Percentiles rank a stretch among this genome's conserved stretches.
phyloP scores from a whole-genome alignment of 2,113 vertebrate species.

The Oncorhynchus gorbuscha region DNA sequence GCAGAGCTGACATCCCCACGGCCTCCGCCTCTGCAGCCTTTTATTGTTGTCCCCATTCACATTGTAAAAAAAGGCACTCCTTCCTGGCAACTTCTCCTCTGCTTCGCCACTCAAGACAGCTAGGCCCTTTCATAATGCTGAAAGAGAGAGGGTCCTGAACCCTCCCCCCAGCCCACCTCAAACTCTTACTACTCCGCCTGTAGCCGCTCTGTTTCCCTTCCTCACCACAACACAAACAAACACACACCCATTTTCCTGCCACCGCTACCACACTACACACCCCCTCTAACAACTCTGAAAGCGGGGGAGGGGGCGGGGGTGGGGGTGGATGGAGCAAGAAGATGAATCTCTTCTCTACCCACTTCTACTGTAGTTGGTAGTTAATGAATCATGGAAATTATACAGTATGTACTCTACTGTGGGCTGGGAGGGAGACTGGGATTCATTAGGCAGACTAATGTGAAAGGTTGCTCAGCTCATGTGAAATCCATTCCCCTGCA shows the following conservation, averaged over 20 bases:
- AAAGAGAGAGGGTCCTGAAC: constrained; percentile 50
- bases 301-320: background rate
- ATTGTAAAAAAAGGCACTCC: constrained; percentile 65
- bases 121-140: constrained; percentile 52
- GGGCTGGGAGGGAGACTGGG: constrained; percentile 12
- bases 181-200: constrained; percentile 34
- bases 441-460: constrained; percentile 50
- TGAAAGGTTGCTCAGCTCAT: constrained; percentile 41
- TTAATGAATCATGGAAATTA: constrained; percentile 58
- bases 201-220: background rate
- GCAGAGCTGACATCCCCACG: constrained; percentile 51
- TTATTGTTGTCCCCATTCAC: constrained; percentile 53
- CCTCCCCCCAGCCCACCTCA: constrained; percentile 12
- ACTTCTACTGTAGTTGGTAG: constrained; percentile 30
- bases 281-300: constrained; percentile 10
- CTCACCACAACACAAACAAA: constrained; percentile 14
- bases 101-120: constrained; percentile 50
- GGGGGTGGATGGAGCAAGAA: background rate
- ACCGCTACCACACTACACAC: constrained; percentile 5
- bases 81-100: constrained; percentile 46
- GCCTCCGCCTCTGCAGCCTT: constrained; percentile 25
- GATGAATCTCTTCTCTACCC: constrained; percentile 31
- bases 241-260: constrained; percentile 8
- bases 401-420: constrained; percentile 12
- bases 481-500: constrained; percentile 37